Evolutionary conservation across 2,113 vertebrate species (phyloP).

Genomic region (Lamprotornis superbus): DNA sequence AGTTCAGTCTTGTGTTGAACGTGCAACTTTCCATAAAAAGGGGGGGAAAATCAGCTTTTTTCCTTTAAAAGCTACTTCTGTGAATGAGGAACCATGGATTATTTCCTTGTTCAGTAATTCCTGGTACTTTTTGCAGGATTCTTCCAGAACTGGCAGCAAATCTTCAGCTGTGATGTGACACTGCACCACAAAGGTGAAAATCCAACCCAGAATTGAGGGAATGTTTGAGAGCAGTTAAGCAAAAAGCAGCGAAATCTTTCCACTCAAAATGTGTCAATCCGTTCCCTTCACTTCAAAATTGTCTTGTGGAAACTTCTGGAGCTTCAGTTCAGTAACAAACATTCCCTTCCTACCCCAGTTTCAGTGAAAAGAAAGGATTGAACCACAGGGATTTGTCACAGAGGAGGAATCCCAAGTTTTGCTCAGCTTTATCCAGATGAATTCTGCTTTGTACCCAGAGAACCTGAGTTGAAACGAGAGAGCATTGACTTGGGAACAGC

Average conservation of each 20-base stretch:
- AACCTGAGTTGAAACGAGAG: background rate
- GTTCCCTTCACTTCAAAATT: background rate
- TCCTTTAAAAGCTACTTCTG: background rate
- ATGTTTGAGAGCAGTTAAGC: background rate
- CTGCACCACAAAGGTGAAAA: background rate
- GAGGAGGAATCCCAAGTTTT: background rate
- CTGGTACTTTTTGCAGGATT: background rate
- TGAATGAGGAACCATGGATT: background rate
- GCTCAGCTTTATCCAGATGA: background rate
- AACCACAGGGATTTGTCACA: background rate
- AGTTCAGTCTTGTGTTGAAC: background rate
- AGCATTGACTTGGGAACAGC: background rate
- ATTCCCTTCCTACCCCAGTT: background rate
- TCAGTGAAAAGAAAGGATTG: background rate
- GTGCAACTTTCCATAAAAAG: background rate
- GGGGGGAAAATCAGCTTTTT: background rate
- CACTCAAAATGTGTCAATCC: background rate
- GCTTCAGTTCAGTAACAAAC: slow-evolving; percentile 14
- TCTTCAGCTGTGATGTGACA: background rate
- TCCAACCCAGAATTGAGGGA: background rate
- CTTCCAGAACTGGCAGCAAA: background rate
- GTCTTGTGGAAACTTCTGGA: background rate
- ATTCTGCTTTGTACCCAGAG: background rate
- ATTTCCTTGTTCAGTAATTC: background rate
- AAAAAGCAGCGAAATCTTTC: slow-evolving; percentile 1